phyloP scores from a whole-genome alignment of 2,888 invertebrate genomes.

The Luffia ferchaultella region DNA sequence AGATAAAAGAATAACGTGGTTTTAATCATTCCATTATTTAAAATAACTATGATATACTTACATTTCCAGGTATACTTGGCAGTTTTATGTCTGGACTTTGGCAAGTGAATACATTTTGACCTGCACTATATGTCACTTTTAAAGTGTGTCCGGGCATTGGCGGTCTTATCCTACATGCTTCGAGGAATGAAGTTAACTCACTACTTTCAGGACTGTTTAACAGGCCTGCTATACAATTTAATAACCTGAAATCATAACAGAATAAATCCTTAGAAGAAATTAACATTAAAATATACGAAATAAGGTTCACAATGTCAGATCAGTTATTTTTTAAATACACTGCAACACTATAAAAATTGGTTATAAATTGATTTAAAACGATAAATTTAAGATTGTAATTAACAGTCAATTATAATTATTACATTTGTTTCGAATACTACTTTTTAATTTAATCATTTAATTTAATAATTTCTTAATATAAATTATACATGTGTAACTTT shows the following conservation, averaged over 20 bases:
- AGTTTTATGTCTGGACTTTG: conserved; percentile 85
- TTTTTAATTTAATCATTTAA: no score
- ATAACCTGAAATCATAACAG: conserved; percentile 68
- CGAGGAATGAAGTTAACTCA: conserved; percentile 42
- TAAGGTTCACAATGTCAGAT: no score
- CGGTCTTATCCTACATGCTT: conserved; percentile 45
- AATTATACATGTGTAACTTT: no score
- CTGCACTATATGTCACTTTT: conserved; percentile 43
- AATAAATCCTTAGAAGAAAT: conserved; percentile 6
- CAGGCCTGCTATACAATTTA: conserved; percentile 84
- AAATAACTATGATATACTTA: conserved; percentile 63
- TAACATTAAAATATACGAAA: no score
- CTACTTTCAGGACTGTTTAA: conserved; percentile 58
- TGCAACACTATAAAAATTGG: conserved; percentile 4
- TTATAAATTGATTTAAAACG: no score
- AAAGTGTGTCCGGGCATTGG: conserved; percentile 50
- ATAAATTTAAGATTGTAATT: no score
- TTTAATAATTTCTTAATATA: no score
- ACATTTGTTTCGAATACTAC: no score
- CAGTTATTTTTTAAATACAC: no score
- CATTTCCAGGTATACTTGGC: conserved; percentile 96
- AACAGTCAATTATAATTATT: no score
- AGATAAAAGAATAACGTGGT: no score
- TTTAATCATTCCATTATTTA: no score
- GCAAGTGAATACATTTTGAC: conserved; percentile 53